Evolutionary conservation across 2,797 vertebrate genomes (phyloP).

Genomic region (Lateolabrax maculatus): DNA sequence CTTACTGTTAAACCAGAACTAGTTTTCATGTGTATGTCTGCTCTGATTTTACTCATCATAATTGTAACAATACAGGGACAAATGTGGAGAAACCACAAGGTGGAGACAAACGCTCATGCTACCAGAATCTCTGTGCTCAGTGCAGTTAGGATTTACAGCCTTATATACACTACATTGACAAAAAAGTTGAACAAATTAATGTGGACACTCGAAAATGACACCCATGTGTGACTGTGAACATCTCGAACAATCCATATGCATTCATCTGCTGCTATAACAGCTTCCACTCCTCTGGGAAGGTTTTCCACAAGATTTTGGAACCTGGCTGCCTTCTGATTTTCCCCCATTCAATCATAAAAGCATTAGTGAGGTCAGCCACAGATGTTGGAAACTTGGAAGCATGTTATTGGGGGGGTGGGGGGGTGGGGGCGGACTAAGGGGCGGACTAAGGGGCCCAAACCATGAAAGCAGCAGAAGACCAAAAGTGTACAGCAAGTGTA

Average conservation of each 20-base stretch:
- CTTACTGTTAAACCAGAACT: not conserved
- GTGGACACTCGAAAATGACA: not conserved
- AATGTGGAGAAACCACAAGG: conserved; percentile 30
- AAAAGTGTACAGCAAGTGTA: not conserved
- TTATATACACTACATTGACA: not conserved
- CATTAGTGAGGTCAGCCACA: too few relatives aligned
- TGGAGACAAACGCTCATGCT: conserved; percentile 40
- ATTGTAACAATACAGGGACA: not conserved
- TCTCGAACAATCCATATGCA: too few relatives aligned
- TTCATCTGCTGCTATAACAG: too few relatives aligned
- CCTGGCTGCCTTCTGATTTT: too few relatives aligned
- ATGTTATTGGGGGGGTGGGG: too few relatives aligned
- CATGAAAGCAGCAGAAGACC: not conserved
- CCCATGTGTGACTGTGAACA: too few relatives aligned
- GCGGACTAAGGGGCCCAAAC: not conserved
- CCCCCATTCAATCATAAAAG: too few relatives aligned
- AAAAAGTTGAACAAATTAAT: not conserved
- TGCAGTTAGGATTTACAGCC: not conserved
- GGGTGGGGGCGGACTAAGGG: too few relatives aligned
- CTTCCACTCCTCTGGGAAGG: too few relatives aligned
- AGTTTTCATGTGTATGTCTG: not conserved
- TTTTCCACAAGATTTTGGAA: too few relatives aligned
- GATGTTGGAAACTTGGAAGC: not conserved
- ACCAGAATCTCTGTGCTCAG: not conserved
- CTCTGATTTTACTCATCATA: not conserved